A percentile compares a stretch with the other conserved stretches of the same genome.
Conservation (phyloP, 2,888 invertebrate genomes). For the Physocephala rufipes region DNA sequence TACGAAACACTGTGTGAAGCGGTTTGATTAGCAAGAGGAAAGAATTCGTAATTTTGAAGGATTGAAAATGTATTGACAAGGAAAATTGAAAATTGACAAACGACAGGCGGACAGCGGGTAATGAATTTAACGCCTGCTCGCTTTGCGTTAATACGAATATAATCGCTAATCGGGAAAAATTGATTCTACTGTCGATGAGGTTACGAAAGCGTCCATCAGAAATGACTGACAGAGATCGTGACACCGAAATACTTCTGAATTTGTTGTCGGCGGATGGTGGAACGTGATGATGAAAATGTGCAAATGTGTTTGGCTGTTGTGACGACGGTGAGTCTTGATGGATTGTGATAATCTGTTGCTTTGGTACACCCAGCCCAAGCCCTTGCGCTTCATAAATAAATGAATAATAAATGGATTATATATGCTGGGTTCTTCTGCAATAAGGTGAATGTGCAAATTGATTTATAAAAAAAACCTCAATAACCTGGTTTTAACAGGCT, state of each 20-base stretch:
- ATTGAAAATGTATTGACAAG: background rate
- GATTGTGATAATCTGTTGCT: background rate
- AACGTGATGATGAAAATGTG: too few species aligned
- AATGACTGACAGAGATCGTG: too few species aligned
- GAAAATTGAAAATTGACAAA: too few species aligned
- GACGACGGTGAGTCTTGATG: background rate
- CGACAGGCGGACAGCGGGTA: too few species aligned
- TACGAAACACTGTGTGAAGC: background rate
- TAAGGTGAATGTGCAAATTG: constrained; percentile 30
- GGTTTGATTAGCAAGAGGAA: background rate
- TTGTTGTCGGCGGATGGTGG: too few species aligned
- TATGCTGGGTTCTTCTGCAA: background rate
- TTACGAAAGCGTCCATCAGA: too few species aligned
- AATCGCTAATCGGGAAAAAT: too few species aligned
- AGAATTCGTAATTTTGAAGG: background rate
- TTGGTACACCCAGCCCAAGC: too few species aligned
- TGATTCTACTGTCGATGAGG: too few species aligned
- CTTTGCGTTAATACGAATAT: too few species aligned
- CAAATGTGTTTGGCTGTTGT: background rate
- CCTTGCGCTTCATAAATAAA: background rate
- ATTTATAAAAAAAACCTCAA: constrained; percentile 31
- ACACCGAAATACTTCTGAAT: too few species aligned
- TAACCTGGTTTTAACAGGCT: background rate
- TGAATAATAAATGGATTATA: background rate
- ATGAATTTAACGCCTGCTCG: too few species aligned